These are phyloP conservation scores for Chelonus formosanus DNA, from an alignment of 2,888 invertebrate species.

Conservation along the genomic window DNA sequence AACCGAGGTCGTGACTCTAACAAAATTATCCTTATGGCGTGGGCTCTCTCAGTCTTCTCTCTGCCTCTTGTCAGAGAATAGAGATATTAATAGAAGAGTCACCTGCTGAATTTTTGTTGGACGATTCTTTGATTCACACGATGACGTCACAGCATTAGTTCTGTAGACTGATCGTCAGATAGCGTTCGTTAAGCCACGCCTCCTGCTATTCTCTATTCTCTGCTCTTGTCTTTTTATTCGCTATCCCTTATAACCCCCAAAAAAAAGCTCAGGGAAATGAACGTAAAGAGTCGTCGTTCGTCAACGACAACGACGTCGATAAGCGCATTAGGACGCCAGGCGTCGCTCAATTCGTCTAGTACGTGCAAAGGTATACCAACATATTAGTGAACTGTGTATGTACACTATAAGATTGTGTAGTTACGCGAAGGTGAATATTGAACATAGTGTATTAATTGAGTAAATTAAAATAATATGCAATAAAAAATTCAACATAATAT, in stretches of 20 bases:
- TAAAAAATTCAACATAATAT: background rate
- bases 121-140: too few species aligned
- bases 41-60: too few species aligned
- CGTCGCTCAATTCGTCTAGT: constrained; percentile 29
- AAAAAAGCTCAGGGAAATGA: background rate
- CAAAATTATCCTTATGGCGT: too few species aligned
- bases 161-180: too few species aligned
- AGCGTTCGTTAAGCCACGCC: too few species aligned
- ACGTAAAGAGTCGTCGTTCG: background rate
- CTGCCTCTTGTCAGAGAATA: too few species aligned
- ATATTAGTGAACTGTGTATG: constrained; percentile 17
- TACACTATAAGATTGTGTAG: background rate
- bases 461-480: background rate
- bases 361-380: constrained; percentile 8
- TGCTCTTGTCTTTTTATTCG: too few species aligned
- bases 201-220: too few species aligned
- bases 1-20: too few species aligned
- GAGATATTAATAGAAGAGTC: too few species aligned
- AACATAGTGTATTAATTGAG: background rate
- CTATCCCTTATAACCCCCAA: background rate
- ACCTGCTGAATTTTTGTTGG: too few species aligned
- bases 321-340: constrained; percentile 26
- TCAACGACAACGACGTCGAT: background rate
- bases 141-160: too few species aligned
- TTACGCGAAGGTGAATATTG: background rate